Evolutionary conservation across 2,888 invertebrate species (phyloP).

Genomic region (Quadriops clusia): DNA sequence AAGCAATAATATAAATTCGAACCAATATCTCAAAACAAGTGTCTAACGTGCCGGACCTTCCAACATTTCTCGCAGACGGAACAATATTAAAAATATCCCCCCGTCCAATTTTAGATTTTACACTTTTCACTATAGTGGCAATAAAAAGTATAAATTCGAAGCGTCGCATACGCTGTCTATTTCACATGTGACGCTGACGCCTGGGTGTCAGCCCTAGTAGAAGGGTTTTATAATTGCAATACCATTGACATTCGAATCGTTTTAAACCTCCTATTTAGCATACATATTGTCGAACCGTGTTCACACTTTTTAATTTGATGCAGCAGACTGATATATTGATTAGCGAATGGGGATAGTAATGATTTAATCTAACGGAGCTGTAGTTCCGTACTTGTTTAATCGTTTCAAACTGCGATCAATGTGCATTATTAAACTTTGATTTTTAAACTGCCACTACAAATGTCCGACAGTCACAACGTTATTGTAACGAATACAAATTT

Average conservation of each 20-base stretch:
- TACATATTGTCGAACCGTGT: conserved; percentile 36
- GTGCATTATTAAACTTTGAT: too few relatives aligned
- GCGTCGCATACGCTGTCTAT: conserved; percentile 17
- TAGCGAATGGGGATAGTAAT: conserved; percentile 13
- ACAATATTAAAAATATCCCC: conserved; percentile 24
- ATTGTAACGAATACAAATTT: too few relatives aligned
- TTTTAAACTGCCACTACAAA: too few relatives aligned
- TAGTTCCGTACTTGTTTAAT: too few relatives aligned
- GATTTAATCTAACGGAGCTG: too few relatives aligned
- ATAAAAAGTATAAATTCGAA: conserved; percentile 30
- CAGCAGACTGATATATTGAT: conserved; percentile 15
- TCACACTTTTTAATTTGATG: conserved; percentile 30
- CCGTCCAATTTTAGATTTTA: conserved; percentile 27
- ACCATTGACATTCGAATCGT: conserved; percentile 31
- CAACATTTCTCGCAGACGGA: conserved; percentile 21
- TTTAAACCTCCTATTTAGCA: conserved; percentile 34
- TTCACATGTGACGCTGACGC: conserved; percentile 23
- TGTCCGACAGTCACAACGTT: too few relatives aligned
- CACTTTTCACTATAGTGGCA: conserved; percentile 24
- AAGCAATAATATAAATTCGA: conserved; percentile 13
- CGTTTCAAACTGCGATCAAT: too few relatives aligned
- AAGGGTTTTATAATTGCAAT: conserved; percentile 36
- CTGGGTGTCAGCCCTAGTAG: conserved; percentile 23
- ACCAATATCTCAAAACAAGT: conserved; percentile 21
- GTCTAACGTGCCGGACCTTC: conserved; percentile 17